Evolutionary conservation across 2,797 vertebrate species (phyloP).

Genomic region (Podarcis siculus): DNA sequence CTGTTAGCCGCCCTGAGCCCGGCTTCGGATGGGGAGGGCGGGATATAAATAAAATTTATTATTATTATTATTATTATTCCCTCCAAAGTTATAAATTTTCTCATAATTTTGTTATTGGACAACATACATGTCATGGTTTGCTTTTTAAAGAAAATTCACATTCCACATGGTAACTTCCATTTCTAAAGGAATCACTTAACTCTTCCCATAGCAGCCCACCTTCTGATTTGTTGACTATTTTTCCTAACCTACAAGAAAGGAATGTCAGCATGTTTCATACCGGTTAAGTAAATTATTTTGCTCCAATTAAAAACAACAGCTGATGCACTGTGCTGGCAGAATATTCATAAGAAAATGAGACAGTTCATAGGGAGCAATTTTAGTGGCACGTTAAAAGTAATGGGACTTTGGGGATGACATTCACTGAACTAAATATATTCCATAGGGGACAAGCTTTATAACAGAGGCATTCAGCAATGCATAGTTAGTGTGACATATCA

Average conservation of each 20-base stretch:
- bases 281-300: neutral
- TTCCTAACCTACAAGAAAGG: neutral
- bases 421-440: neutral
- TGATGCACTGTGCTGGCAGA: neutral
- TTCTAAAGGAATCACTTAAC: neutral
- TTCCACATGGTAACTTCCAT: neutral
- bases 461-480: neutral
- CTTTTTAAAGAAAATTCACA: neutral
- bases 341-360: neutral
- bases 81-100: neutral
- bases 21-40: too few relatives aligned
- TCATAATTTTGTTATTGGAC: neutral
- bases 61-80: too few relatives aligned
- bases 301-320: neutral
- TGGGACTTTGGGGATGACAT: neutral
- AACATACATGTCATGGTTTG: accelerated
- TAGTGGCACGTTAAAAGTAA: neutral
- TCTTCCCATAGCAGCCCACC: accelerated
- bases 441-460: neutral
- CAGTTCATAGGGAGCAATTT: neutral
- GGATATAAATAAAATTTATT: too few relatives aligned
- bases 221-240: neutral
- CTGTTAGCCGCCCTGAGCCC: too few relatives aligned
- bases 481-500: neutral
- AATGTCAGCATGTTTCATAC: neutral